A percentile compares a stretch with the other conserved stretches of the same genome.
Evolutionary conservation across 2,797 vertebrate species (phyloP).

Genomic region (Linurgus olivaceus): DNA sequence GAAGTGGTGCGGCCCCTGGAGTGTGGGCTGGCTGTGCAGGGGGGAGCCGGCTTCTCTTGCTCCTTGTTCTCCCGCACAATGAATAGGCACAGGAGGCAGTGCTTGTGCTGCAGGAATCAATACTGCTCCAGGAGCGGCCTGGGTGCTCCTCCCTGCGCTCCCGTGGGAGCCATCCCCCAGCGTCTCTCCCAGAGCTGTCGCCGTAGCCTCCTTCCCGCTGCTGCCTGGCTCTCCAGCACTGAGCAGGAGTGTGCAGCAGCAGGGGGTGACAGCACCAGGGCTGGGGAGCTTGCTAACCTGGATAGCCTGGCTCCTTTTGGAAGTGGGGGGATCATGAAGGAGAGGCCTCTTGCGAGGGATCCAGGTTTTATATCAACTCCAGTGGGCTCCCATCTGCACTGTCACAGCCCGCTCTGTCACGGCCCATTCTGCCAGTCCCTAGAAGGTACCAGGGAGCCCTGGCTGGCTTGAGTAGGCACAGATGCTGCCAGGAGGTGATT

Average conservation of each 20-base stretch:
- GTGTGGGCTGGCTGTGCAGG: not conserved
- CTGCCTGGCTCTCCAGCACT: not conserved
- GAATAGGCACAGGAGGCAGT: not conserved
- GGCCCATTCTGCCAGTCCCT: not conserved
- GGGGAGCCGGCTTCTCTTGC: not conserved
- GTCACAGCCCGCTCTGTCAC: rapidly evolving
- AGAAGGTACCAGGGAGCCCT: rapidly evolving
- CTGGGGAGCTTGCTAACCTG: not conserved
- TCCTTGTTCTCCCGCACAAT: not conserved
- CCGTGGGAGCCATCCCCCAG: not conserved
- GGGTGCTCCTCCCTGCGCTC: not conserved
- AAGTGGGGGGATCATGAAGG: rapidly evolving
- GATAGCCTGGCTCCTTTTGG: not conserved
- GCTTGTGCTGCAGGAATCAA: conserved; percentile 40
- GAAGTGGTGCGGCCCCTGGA: not conserved
- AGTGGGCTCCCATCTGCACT: rapidly evolving
- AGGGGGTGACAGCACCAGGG: rapidly evolving
- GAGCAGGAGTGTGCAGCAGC: not conserved
- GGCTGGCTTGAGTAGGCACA: not conserved
- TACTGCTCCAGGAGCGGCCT: not conserved
- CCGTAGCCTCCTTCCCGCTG: not conserved
- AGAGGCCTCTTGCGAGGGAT: not conserved
- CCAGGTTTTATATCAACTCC: rapidly evolving
- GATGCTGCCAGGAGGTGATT: not conserved
- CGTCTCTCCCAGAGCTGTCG: not conserved